Base-by-base conservation (phyloP, 2,113 vertebrate genomes). In the Lepus americanus region DNA sequence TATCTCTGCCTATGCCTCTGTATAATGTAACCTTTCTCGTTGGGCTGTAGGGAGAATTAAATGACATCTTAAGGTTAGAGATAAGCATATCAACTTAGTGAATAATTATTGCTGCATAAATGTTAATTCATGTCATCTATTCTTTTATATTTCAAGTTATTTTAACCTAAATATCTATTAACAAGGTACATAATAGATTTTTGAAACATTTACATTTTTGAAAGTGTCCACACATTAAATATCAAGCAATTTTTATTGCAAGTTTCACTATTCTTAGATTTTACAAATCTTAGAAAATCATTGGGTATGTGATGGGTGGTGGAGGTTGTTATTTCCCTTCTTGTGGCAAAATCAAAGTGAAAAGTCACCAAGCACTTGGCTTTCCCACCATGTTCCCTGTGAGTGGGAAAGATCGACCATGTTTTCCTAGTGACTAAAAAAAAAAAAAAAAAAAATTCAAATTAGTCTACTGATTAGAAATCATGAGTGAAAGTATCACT, bases 201-300 rank as follows among this genome's bases (percentile, higher is more conserved):
- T 69, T 23, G 89, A 73, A 2, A 87, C 63, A 29, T 36, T 87
- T 61, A 79, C 36, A 9, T 67, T 69, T 14, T 81, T 8, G 13
- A 23, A 79, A 67, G 0, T 72, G n/a, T 5, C 39, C 70, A 33
- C 3, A 27, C 82, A 55, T 82, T 76, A 94, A 79, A 89, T 33
- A 3, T 44, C 20, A 33, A 8, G 14, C 69, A 25, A 4, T n/a
- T 88, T 82, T 89, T 55, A 49, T 6, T 73, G 5, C 11, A 67
- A 39, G 36, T 64, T 87, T 77, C 80, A 3, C 9, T 83, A 67
- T 51, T 85, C n/a, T 33, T 2, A 39, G 36, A 31, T 19, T 23
- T 87, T 83, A 67, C 88, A 3, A 88, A 53, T 49, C 39, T 80
- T 91, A 72, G 36, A 69, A 90, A 85, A 70, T 78, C 13, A 91